Conservation (phyloP, 2,888 invertebrate genomes). For the Lissocephala sabroskyi region DNA sequence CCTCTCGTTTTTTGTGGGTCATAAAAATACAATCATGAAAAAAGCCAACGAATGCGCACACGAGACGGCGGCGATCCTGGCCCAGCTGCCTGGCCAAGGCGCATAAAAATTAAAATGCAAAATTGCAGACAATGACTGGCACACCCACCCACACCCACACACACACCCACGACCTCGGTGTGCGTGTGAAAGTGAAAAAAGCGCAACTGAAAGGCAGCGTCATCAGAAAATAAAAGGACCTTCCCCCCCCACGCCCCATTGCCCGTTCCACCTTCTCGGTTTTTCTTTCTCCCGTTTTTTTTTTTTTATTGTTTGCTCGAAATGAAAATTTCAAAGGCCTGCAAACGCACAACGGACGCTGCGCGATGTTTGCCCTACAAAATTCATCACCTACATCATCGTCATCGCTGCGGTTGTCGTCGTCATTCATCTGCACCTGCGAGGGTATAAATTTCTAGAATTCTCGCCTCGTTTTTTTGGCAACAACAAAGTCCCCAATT, state of each 20-base stretch:
- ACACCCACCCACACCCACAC: background rate
- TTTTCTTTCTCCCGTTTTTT: constrained; percentile 14
- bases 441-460: constrained; percentile 22
- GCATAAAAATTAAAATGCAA: constrained; percentile 54
- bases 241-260: constrained; percentile 5
- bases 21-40: constrained; percentile 47
- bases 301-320: background rate
- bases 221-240: constrained; percentile 47
- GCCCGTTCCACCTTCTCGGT: constrained; percentile 3
- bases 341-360: background rate
- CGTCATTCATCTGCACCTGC: constrained; percentile 14
- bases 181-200: constrained; percentile 43
- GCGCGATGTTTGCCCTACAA: background rate
- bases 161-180: background rate
- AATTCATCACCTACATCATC: background rate
- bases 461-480: background rate
- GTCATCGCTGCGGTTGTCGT: no score
- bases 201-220: constrained; percentile 46
- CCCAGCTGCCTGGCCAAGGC: constrained; percentile 42
- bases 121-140: constrained; percentile 31
- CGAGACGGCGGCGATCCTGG: constrained; percentile 24
- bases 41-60: constrained; percentile 21
- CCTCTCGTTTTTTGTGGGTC: background rate
- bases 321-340: constrained; percentile 3
- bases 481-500: constrained; percentile 1